Evolutionary conservation across 1,140 invertebrate species (phyloP), one percentile per base, ranked within the genome.

Genomic region (Tenebrio molitor): DNA sequence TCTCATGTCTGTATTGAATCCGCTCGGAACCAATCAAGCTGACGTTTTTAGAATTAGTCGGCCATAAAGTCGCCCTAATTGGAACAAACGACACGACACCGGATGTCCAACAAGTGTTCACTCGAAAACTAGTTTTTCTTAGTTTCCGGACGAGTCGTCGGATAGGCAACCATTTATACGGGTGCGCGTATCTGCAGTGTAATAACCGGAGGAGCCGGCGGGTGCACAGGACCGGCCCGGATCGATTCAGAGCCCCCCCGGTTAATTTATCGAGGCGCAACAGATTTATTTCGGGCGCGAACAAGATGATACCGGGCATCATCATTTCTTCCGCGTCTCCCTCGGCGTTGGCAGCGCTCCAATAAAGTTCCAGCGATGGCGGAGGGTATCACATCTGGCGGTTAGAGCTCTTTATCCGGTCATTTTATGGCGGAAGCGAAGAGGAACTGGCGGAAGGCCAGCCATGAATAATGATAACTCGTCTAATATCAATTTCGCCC

Each of bases 341-440:
- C 50, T 23, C 14, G 10, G 23, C n/a, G 25, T 58, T 58, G 50
- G 50, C 21, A n/a, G 21, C 16, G n/a, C 21, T 21, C 50, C 50
- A 58, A 58, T 58, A 29, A 58, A 58, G 19, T 58, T 58, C 10
- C 19, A 58, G 19, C 12, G 46, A 53, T 53, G 46, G 50, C 50
- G 50, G 50, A 15, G n/a, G 14, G 29, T 58, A 58, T 58, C 29
- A 29, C 50, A 58, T 58, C 50, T 58, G 50, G 50, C 23, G 50
- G 21, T 58, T 53, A 58, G 50, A 58, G 23, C 50, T 58, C 23
- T 58, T 58, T 58, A 58, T 58, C 14, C 50, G 50, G 23, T 58
- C 23, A 8, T 58, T 58, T 58, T 58, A n/a, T 33, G 3, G 4
- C 14, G 42, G 42, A 46, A 46, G 16, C 4, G 42, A 46, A 46